Evolutionary conservation across 2,113 vertebrate genomes (phyloP), one percentile per base, ranked within the genome.

Genomic region (Camelus bactrianus): DNA sequence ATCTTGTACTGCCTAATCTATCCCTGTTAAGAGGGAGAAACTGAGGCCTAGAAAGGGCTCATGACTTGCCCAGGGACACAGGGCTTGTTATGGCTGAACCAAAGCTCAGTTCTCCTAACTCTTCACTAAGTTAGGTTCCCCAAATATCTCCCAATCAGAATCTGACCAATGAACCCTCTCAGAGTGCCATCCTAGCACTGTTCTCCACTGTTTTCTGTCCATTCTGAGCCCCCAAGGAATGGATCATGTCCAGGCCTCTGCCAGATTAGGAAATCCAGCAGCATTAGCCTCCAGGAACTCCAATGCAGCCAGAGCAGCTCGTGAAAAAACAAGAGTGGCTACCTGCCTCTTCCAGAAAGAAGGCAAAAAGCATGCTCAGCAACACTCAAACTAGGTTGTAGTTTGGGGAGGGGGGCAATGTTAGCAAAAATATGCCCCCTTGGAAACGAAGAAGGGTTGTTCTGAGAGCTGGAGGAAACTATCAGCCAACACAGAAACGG

Each of bases 401-500:
- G 35, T 32, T 83, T 2, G 11, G 35, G 32, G n/a, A 32, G 30
- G 11, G 20, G 5, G n/a, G 26, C 30, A 13, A 42, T 72, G 4
- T 56, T 48, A 58, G 38, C 42, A 75, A 93, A 94, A 91, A 89
- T 52, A n/a, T 16, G 8, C 70, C 0, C 10, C 62, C 69, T n/a
- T 26, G 28, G 46, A 82, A 97, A 95, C 7, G 52, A 96, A 88
- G 38, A 65, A 56, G n/a, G 11, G 48, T 17, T 76, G 9, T 91
- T 79, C 48, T 67, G 19, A 93, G 58, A 62, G 19, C n/a, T 69
- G 28, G 80, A 69, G 80, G 76, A 76, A 92, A 92, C 79, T 56
- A 92, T 60, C 62, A 38, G 28, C 48, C 72, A 95, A 67, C n/a
- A 87, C 10, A 84, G 84, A 91, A 86, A 87, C 15, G 72, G 73